These are phyloP conservation scores for Physella acuta DNA, from an alignment of 1,140 invertebrate genomes.

Conservation along the genomic window DNA sequence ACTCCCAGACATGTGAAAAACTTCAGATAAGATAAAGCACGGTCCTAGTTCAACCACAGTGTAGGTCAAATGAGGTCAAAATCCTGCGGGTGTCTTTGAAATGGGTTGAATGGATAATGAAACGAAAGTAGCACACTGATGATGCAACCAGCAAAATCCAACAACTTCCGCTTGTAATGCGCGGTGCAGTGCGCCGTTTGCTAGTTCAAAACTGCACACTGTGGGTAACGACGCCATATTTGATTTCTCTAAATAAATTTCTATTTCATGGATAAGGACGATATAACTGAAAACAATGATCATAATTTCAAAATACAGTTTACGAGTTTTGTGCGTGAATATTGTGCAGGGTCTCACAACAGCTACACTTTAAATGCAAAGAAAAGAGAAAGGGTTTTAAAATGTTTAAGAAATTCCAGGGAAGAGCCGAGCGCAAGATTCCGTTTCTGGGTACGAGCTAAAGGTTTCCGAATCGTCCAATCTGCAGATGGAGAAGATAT, in stretches of 20 bases:
- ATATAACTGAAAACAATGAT: background rate
- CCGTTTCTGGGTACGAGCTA: constrained; percentile 32
- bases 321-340: constrained; percentile 13
- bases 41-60: too few relatives aligned
- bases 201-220: background rate
- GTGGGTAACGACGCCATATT: constrained; percentile 15
- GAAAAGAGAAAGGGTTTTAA: constrained; percentile 17
- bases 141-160: too few relatives aligned
- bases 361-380: constrained; percentile 5
- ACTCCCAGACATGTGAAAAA: too few relatives aligned
- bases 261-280: background rate
- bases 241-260: background rate
- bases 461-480: constrained; percentile 32
- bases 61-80: too few relatives aligned
- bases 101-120: too few relatives aligned
- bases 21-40: too few relatives aligned
- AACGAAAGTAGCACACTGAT: too few relatives aligned
- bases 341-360: constrained; percentile 14
- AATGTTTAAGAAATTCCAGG: constrained; percentile 29
- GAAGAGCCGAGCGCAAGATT: constrained; percentile 27
- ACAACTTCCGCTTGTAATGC: too few relatives aligned
- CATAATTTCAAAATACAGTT: constrained; percentile 5
- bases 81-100: too few relatives aligned
- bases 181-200: background rate
- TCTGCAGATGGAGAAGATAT: constrained; percentile 30